Evolutionary conservation across 92 coral and sea anemone genomes (phyloP), one percentile per base, ranked within the genome.

Genomic region (Umimayanthus kanabou): DNA sequence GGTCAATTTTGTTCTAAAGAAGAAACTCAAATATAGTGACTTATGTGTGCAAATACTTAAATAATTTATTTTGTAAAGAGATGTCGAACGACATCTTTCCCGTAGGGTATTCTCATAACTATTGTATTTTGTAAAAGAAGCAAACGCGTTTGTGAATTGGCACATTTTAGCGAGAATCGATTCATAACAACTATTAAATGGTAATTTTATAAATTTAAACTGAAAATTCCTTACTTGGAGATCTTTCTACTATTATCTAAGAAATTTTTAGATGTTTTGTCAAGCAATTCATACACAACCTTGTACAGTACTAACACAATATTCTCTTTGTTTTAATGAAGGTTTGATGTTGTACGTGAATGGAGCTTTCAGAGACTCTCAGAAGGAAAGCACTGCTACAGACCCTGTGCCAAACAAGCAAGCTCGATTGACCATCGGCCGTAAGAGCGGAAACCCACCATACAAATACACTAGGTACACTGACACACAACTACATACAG

Each of bases 311-410:
- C 76, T 72, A 72, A 80, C 66, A 30, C n/a, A 13, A 33, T n/a
- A 2, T 61, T 28, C 18, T 23, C 3, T 42, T 70, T 11, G 33
- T 26, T 39, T 30, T 71, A 2, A 2, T 26, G 7, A 28, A 83
- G 87, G 99, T 0, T 82, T 97, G 77, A 94, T 93, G 91, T 72
- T 97, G 79, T 97, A 95, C 85, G 96, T 97, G 18, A 97, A 97
- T 76, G 99, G 99, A n/a, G 99, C 99, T 18, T 97, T 97, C 91
- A 93, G 98, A 39, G 99, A 97, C 91, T 94, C 96, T 4, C 91
- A 80, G 84, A 97, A 97, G 61, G 96, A 92, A 1, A 97, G 98
- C 5, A 90, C 89, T 18, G 64, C 81, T 2, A 97, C 95, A 4
- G 87, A 87, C 11, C 92, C 95, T 23, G 98, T 97, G 18, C 95